phyloP scores from a whole-genome alignment of 1,140 invertebrate genomes.

The Drosophila murphyi region DNA sequence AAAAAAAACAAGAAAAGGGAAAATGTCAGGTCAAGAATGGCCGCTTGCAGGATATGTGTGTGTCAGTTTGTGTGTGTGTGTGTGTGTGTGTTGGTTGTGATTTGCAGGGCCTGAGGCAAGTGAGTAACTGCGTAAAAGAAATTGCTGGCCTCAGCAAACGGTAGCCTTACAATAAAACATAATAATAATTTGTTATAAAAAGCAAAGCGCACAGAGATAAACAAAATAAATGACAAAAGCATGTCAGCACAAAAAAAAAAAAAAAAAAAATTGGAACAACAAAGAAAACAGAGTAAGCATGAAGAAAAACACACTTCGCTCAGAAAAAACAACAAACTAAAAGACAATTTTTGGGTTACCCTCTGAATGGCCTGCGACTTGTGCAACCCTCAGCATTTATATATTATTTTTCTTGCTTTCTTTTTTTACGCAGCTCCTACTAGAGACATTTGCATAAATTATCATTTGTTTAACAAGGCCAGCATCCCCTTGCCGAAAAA shows the following conservation, averaged over 20 bases:
- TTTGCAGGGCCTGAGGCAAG: constrained; percentile 47
- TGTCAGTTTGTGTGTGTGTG: constrained; percentile 5
- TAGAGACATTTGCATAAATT: constrained; percentile 82
- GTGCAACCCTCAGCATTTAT: constrained; percentile 75
- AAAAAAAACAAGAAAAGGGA: constrained; percentile 11
- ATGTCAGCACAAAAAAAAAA: constrained; percentile 71
- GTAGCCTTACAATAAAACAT: constrained; percentile 62
- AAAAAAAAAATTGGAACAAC: constrained; percentile 17
- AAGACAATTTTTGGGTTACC: constrained; percentile 48
- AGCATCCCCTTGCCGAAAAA: constrained; percentile 10
- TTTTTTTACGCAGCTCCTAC: constrained; percentile 43
- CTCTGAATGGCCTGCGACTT: neutral
- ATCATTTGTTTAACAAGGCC: constrained; percentile 75
- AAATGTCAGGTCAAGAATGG: constrained; percentile 40
- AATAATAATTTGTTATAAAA: constrained; percentile 81
- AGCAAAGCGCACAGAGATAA: constrained; percentile 67
- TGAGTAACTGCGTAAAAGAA: constrained; percentile 32
- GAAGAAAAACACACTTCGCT: constrained; percentile 2
- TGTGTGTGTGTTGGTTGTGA: constrained; percentile 48
- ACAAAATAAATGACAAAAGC: constrained; percentile 82
- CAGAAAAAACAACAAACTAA: constrained; percentile 58
- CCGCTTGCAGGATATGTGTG: neutral
- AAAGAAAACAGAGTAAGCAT: neutral
- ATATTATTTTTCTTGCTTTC: constrained; percentile 24
- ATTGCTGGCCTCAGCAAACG: constrained; percentile 74